phyloP scores from a whole-genome alignment of 2,797 vertebrate species.

The Microctenopoma stevenorrisi region DNA sequence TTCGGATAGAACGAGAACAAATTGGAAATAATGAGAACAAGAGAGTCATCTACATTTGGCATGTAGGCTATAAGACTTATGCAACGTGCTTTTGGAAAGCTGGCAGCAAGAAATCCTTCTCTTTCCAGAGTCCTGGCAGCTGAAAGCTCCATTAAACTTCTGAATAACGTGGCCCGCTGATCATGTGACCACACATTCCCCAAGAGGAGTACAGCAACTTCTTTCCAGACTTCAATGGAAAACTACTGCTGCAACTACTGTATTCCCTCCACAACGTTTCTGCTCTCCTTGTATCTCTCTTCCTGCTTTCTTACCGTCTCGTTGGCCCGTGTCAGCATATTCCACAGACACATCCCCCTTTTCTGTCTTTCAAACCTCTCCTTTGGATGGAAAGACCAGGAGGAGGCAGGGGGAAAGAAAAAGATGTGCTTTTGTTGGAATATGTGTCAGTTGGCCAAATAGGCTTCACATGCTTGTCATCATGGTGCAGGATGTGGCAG shows the following conservation, averaged over 20 bases:
- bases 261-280: conserved; percentile 47
- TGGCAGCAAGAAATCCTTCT: conserved; percentile 50
- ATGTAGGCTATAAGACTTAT: conserved; percentile 17
- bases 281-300: conserved; percentile 45
- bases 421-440: conserved; percentile 54
- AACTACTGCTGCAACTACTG: conserved; percentile 71
- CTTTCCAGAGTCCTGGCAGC: conserved; percentile 49
- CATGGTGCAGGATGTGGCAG: conserved; percentile 61
- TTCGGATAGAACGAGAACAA: not conserved
- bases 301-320: conserved; percentile 32
- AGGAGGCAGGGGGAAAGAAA: conserved; percentile 19
- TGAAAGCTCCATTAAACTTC: conserved; percentile 40
- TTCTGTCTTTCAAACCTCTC: conserved; percentile 52
- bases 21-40: conserved; percentile 28
- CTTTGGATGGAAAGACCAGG: conserved; percentile 72
- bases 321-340: conserved; percentile 75
- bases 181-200: conserved; percentile 59
- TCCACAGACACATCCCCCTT: conserved; percentile 57
- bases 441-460: conserved; percentile 79
- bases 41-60: conserved; percentile 49
- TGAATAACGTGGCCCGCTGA: conserved; percentile 60
- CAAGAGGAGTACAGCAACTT: conserved; percentile 27
- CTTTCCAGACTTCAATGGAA: conserved; percentile 72
- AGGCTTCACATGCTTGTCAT: conserved; percentile 55
- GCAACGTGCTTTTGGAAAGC: conserved; percentile 62